Base-by-base conservation (phyloP, 2,113 vertebrate species). In the Neofelis nebulosa region DNA sequence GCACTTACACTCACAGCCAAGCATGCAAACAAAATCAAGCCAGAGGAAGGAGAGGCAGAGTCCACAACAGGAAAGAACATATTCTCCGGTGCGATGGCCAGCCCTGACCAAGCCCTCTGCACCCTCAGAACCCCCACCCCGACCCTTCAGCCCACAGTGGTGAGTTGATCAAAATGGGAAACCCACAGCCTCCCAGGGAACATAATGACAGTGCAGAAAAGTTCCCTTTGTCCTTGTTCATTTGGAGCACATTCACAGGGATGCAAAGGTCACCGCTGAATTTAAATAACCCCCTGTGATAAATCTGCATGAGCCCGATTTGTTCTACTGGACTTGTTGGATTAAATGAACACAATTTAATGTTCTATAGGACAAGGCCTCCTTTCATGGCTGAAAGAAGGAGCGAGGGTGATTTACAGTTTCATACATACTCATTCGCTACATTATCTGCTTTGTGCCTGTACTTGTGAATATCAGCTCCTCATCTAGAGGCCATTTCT, bases 281-380 rank as follows among this genome's bases (percentile, higher is more conserved):
- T 98, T 97, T 74, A 96, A 97, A 93, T 83, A 94, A 52, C 61
- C 94, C 69, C 97, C 88, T 52, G 10, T 12, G 18, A 48, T 96
- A 95, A 97, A 98, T 98, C 91, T 89, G 95, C 95, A 97, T 65
- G 76, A 96, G 87, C 38, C 65, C 3, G 1, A 52, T 95, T 97
- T 97, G 85, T 88, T 94, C 85, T 98, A 78, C 82, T 90, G 96
- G 95, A 97, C 76, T 94, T 95, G 95, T 73, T 97, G 96, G 95
- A 97, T 94, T 95, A 71, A 97, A 95, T 93, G 93, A 98, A 97
- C 45, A 71, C 92, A 50, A 82, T 95, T 98, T 98, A 97, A 55
- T 97, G 94, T 96, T 81, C 29, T 97, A 94, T 9, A 97, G 96
- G 98, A 98, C 95, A 98, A 98, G 93, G 95, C 36, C 91, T 98